phyloP scores from a whole-genome alignment of 2,797 vertebrate genomes.

The Ambastaia sidthimunki region DNA sequence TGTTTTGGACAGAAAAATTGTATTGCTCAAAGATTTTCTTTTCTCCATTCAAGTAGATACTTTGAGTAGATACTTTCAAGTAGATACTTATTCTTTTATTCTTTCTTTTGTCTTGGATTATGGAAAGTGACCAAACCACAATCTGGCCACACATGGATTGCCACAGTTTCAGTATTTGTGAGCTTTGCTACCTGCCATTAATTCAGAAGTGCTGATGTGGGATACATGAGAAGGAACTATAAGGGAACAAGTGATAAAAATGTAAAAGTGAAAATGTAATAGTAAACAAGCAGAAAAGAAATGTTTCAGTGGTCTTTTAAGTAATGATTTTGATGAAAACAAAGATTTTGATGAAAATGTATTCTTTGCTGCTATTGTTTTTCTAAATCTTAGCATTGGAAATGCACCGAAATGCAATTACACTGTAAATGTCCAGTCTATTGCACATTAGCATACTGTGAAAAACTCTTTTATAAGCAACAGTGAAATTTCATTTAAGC shows the following conservation, averaged over 20 bases:
- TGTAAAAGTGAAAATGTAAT: too few species aligned
- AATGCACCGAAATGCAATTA: slow-evolving; percentile 31
- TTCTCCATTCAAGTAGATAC: too few species aligned
- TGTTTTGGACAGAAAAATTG: too few species aligned
- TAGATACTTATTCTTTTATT: too few species aligned
- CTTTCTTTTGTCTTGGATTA: too few species aligned
- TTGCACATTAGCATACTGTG: slow-evolving; percentile 57
- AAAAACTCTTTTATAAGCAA: slow-evolving; percentile 67
- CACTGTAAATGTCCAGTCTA: slow-evolving; percentile 42
- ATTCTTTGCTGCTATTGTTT: slow-evolving; percentile 51
- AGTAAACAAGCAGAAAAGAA: too few species aligned
- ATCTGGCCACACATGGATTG: slow-evolving; percentile 60
- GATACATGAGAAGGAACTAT: neutral
- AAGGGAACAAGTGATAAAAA: slow-evolving; percentile 13
- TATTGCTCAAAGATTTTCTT: too few species aligned
- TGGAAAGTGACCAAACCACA: neutral
- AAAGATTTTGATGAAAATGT: too few species aligned
- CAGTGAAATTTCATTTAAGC: slow-evolving; percentile 60
- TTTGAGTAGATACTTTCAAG: too few species aligned
- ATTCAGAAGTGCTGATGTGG: neutral
- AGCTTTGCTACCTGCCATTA: slow-evolving; percentile 65
- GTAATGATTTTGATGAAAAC: too few species aligned
- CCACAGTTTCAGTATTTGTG: slow-evolving; percentile 49
- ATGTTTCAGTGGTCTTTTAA: too few species aligned
- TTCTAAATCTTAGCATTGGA: neutral